Evolutionary conservation across 1,140 invertebrate genomes (phyloP).

Genomic region (Leptestheria dahalacensis): DNA sequence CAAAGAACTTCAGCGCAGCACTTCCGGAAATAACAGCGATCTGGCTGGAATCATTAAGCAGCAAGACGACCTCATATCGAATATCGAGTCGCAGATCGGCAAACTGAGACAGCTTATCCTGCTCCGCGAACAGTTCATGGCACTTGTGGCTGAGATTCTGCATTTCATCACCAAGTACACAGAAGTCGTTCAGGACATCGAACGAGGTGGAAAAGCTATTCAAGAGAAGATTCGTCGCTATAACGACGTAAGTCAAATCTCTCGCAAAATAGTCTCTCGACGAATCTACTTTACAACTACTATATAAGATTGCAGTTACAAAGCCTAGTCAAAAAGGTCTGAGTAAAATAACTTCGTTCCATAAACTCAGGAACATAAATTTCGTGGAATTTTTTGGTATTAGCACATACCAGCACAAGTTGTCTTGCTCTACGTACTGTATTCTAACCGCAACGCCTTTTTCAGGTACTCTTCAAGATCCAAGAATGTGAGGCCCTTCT

Average conservation of each 20-base stretch:
- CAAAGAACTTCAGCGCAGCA: constrained; percentile 48
- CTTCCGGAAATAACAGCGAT: constrained; percentile 48
- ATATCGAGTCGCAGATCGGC: constrained; percentile 67
- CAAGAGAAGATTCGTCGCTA: constrained; percentile 79
- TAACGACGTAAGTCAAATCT: constrained; percentile 41
- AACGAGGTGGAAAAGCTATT: constrained; percentile 56
- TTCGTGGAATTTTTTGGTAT: too few relatives aligned
- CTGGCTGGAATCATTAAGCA: constrained; percentile 59
- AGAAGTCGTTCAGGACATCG: constrained; percentile 66
- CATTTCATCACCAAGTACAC: constrained; percentile 75
- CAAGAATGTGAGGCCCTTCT: constrained; percentile 76
- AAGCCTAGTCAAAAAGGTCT: too few relatives aligned
- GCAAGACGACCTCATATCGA: constrained; percentile 65
- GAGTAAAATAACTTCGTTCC: too few relatives aligned
- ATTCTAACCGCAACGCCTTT: too few relatives aligned
- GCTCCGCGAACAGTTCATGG: constrained; percentile 70
- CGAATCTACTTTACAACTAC: too few relatives aligned
- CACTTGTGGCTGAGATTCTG: constrained; percentile 68
- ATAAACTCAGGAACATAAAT: too few relatives aligned
- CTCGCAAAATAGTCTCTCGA: too few relatives aligned
- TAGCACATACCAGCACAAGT: too few relatives aligned
- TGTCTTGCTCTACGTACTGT: too few relatives aligned
- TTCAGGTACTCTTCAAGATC: constrained; percentile 45
- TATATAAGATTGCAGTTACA: too few relatives aligned
- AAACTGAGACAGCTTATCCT: constrained; percentile 57